These are phyloP conservation scores for Anagrus nilaparvatae DNA, from an alignment of 1,140 invertebrate genomes.

Conservation along the genomic window DNA sequence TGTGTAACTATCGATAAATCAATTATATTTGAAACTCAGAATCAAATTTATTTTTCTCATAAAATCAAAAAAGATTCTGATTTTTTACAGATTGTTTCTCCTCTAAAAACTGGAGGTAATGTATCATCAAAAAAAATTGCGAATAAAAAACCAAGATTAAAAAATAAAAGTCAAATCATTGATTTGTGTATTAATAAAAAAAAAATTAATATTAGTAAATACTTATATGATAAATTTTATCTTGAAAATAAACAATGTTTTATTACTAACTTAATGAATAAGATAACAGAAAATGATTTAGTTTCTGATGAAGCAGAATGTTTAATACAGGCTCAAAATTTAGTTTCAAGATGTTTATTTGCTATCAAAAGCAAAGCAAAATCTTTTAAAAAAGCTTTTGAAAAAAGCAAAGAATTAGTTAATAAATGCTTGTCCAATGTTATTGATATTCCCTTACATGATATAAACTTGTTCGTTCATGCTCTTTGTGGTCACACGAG, in stretches of 20 bases:
- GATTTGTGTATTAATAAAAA: too few species aligned
- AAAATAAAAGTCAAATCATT: too few species aligned
- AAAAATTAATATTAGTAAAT: neutral
- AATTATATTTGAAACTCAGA: neutral
- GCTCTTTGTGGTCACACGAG: too few species aligned
- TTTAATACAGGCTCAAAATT: neutral
- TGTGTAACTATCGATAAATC: neutral
- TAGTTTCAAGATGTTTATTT: slow-evolving; percentile 8
- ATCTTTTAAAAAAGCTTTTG: neutral
- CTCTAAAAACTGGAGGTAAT: too few species aligned
- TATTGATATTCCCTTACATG: neutral
- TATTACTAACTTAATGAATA: slow-evolving; percentile 14
- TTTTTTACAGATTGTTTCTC: too few species aligned
- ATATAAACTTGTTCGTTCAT: neutral
- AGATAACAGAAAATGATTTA: slow-evolving; percentile 11
- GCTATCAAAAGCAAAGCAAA: neutral
- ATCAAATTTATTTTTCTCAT: neutral
- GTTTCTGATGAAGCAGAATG: slow-evolving; percentile 2
- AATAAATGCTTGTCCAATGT: neutral
- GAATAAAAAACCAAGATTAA: too few species aligned
- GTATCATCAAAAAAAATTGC: too few species aligned
- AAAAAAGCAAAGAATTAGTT: neutral
- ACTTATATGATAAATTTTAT: slow-evolving; percentile 10
- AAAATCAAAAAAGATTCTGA: too few species aligned
- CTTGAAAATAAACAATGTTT: slow-evolving; percentile 11